phyloP scores from a whole-genome alignment of 1,140 invertebrate genomes.

The Drosophila bipectinata region DNA sequence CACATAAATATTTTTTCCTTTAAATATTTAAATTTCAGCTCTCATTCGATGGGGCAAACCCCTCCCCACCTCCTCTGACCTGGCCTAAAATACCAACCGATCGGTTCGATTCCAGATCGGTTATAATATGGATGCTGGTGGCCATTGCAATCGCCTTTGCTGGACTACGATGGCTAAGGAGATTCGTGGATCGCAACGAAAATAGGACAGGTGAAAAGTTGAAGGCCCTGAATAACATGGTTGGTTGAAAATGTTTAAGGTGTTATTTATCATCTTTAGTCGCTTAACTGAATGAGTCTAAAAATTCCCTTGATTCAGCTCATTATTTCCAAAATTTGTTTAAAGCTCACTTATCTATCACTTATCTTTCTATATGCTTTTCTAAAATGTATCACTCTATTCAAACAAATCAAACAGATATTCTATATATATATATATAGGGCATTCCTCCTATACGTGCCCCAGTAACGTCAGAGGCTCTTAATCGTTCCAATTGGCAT shows the following conservation, averaged over 20 bases:
- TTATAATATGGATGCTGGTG: conserved; percentile 81
- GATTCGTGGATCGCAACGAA: conserved; percentile 63
- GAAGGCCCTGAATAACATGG: conserved; percentile 19
- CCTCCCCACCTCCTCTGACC: conserved; percentile 54
- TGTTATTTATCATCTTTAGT: background rate
- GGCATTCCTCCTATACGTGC: background rate
- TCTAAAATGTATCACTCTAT: background rate
- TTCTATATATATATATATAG: background rate
- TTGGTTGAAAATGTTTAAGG: conserved; percentile 13
- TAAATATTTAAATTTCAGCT: conserved; percentile 6
- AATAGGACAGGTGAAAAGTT: conserved; percentile 7
- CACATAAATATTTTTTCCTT: too few species aligned
- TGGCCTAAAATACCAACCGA: conserved; percentile 76
- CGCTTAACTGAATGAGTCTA: too few species aligned
- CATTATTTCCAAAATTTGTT: too few species aligned
- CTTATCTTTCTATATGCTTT: background rate
- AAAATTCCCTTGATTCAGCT: too few species aligned
- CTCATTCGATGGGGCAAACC: conserved; percentile 31
- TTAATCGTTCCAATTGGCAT: background rate
- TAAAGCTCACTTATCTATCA: too few species aligned
- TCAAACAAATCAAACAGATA: background rate
- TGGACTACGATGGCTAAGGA: conserved; percentile 60
- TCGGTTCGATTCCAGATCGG: conserved; percentile 75
- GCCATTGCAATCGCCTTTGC: conserved; percentile 72
- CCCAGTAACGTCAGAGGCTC: background rate